Conservation (phyloP, 2,797 vertebrate genomes). For the Cichlasoma orientale region DNA sequence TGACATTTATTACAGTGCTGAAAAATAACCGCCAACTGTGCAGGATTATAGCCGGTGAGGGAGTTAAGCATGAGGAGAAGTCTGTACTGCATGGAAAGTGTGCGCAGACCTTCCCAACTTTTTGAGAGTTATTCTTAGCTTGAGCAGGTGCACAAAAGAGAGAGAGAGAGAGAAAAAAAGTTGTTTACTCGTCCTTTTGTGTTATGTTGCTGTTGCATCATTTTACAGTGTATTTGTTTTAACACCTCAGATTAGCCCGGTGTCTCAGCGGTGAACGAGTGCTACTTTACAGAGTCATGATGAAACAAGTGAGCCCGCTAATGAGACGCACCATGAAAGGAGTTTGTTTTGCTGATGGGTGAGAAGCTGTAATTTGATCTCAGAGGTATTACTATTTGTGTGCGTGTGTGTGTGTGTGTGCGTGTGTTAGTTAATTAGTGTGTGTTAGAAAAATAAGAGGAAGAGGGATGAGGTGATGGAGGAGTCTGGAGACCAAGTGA, state of each 20-base stretch:
- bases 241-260: constrained; percentile 39
- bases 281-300: neutral
- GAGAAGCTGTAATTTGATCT: constrained; percentile 39
- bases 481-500: neutral
- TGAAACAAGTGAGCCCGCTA: neutral
- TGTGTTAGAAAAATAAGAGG: too few relatives aligned
- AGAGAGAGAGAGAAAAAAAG: neutral
- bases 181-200: neutral
- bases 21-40: neutral
- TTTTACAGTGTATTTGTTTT: constrained; percentile 9
- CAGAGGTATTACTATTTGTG: constrained; percentile 17
- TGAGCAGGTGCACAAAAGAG: neutral
- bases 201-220: constrained; percentile 17
- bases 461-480: neutral
- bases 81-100: neutral
- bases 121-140: neutral
- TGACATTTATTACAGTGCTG: neutral
- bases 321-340: neutral
- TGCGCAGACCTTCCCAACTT: neutral
- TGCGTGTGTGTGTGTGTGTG: too few relatives aligned
- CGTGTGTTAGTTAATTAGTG: too few relatives aligned
- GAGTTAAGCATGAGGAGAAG: neutral
- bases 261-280: constrained; percentile 4
- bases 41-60: neutral
- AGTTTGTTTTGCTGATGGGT: constrained; percentile 3